A percentile compares a stretch with the other conserved stretches of the same genome.
These are phyloP conservation scores for Plebejus melissa DNA, from an alignment of 2,888 invertebrate genomes.

Conservation along the genomic window DNA sequence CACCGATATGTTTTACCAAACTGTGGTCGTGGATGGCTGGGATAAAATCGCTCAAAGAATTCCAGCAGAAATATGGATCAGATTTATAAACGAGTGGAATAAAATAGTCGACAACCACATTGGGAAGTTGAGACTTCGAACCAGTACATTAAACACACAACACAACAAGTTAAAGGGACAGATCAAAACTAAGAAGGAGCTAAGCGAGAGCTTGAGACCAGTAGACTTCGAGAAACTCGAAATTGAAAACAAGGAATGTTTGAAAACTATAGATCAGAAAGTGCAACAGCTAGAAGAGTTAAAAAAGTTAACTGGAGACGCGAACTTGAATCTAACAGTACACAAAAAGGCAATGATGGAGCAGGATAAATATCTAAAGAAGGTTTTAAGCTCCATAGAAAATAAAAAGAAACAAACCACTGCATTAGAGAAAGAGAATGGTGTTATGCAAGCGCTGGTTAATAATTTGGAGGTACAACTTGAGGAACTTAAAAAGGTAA, in stretches of 20 bases:
- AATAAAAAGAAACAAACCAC: constrained; percentile 58
- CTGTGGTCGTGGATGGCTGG: constrained; percentile 72
- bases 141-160: constrained; percentile 75
- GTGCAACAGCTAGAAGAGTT: constrained; percentile 71
- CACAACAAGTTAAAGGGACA: constrained; percentile 75
- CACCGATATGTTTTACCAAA: constrained; percentile 66
- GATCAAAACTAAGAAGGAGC: constrained; percentile 74
- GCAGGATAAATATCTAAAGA: constrained; percentile 64
- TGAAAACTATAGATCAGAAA: constrained; percentile 75
- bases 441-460: constrained; percentile 57
- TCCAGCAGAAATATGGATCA: constrained; percentile 79
- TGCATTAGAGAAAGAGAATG: constrained; percentile 62
- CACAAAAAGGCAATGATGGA: constrained; percentile 78
- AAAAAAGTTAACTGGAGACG: constrained; percentile 80
- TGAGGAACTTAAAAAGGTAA: constrained; percentile 57
- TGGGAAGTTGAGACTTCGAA: constrained; percentile 79
- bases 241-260: constrained; percentile 79
- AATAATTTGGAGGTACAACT: constrained; percentile 55
- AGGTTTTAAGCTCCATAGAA: constrained; percentile 60
- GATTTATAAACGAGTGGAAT: constrained; percentile 81
- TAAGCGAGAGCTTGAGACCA: constrained; percentile 78
- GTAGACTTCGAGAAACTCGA: constrained; percentile 82
- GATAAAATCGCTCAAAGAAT: constrained; percentile 81
- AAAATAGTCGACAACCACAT: constrained; percentile 75
- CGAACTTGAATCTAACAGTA: constrained; percentile 75